Percentiles rank a stretch among this genome's conserved stretches.
phyloP scores from a whole-genome alignment of 2,888 invertebrate species.

The Apodemia hepburni region DNA sequence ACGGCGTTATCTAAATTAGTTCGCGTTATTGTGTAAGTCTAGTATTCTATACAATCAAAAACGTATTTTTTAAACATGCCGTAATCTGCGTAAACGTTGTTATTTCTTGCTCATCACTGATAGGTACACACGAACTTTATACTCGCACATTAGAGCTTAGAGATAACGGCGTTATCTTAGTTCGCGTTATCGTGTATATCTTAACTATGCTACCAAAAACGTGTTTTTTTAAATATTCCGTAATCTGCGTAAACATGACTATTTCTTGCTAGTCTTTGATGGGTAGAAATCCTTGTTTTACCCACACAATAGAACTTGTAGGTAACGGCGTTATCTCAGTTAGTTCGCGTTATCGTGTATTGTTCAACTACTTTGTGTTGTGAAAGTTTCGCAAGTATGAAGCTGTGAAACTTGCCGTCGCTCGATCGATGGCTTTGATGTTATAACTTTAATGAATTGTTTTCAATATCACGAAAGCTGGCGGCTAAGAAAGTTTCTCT shows the following conservation, averaged over 20 bases:
- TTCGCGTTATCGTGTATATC: no score
- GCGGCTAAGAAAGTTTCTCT: background rate
- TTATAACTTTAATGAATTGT: conserved; percentile 14
- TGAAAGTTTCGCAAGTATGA: conserved; percentile 20
- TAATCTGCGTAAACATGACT: background rate
- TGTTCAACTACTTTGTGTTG: conserved; percentile 21
- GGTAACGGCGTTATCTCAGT: conserved; percentile 30
- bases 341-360: conserved; percentile 33
- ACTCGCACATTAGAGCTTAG: no score
- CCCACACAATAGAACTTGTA: conserved; percentile 7
- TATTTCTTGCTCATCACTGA: no score
- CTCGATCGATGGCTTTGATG: conserved; percentile 18
- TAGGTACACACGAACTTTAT: no score
- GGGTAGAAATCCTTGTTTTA: background rate
- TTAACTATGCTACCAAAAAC: no score
- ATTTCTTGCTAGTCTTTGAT: background rate
- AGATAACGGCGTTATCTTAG: no score
- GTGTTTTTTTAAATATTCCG: no score
- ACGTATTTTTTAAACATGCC: no score
- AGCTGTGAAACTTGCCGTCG: conserved; percentile 24
- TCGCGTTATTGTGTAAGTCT: conserved; percentile 30
- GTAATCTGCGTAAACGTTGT: no score
- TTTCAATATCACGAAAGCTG: conserved; percentile 8
- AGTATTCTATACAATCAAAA: no score
- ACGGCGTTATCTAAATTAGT: conserved; percentile 31